Conservation (phyloP, 2,888 invertebrate species). For the Limnephilus rhombicus region DNA sequence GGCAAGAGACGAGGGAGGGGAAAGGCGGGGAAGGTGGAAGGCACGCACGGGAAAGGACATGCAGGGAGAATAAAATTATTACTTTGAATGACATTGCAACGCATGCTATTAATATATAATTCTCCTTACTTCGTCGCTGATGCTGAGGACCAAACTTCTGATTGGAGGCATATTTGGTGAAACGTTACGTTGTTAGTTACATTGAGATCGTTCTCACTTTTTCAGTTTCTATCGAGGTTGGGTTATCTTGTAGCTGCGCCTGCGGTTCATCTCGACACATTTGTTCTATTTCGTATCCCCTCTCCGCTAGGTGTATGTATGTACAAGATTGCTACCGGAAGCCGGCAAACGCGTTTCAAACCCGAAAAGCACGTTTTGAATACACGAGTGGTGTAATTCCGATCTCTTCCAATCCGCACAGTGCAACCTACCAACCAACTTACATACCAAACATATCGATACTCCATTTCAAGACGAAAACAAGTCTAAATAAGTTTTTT, state of each 20-base stretch:
- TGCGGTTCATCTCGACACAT: conserved; percentile 7
- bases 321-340: conserved; percentile 38
- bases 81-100: too few relatives aligned
- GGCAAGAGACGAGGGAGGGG: too few relatives aligned
- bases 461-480: too few relatives aligned
- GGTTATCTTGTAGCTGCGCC: neutral
- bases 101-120: too few relatives aligned
- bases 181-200: neutral
- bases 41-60: too few relatives aligned
- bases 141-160: too few relatives aligned
- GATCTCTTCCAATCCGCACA: conserved; percentile 11
- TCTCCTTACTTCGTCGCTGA: too few relatives aligned
- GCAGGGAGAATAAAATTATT: too few relatives aligned
- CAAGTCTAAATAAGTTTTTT: too few relatives aligned
- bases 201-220: neutral
- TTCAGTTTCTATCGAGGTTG: neutral
- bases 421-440: neutral
- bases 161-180: too few relatives aligned
- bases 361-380: conserved; percentile 44
- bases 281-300: conserved; percentile 1
- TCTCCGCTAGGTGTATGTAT: neutral
- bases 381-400: conserved; percentile 36
- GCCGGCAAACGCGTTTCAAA: conserved; percentile 31
- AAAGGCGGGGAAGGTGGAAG: too few relatives aligned
- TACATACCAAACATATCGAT: neutral